Evolutionary conservation across 2,113 vertebrate species (phyloP).

Genomic region (Gallinago jamesoni): DNA sequence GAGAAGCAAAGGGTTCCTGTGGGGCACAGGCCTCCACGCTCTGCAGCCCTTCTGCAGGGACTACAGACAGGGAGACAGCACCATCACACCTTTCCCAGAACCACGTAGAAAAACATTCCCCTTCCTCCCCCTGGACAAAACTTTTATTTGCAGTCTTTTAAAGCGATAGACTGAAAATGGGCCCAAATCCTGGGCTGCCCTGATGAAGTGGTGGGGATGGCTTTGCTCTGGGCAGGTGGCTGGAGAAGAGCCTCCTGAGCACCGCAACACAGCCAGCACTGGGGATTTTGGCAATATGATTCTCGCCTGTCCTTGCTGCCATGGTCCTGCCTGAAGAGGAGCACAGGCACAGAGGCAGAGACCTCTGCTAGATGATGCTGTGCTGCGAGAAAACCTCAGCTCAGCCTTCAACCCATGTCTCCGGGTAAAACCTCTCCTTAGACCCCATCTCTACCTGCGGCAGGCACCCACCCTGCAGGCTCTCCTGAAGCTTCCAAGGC

Average conservation of each 20-base stretch:
- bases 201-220: accelerated
- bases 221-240: not conserved
- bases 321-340: not conserved
- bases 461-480: not conserved
- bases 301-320: accelerated
- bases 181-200: not conserved
- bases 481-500: not conserved
- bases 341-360: not conserved
- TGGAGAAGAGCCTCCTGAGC: not conserved
- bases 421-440: not conserved
- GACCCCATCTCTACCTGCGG: accelerated
- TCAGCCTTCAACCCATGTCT: not conserved
- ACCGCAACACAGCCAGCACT: accelerated
- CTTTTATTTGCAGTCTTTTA: not conserved
- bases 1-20: not conserved
- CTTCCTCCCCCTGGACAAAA: not conserved
- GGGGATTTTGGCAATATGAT: not conserved
- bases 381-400: not conserved
- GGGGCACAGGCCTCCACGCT: not conserved
- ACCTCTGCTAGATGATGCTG: not conserved
- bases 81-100: not conserved
- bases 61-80: not conserved
- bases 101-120: accelerated
- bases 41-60: not conserved
- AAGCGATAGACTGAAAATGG: not conserved